phyloP scores from a whole-genome alignment of 2,113 vertebrate genomes.

The Myotis brandtii region DNA sequence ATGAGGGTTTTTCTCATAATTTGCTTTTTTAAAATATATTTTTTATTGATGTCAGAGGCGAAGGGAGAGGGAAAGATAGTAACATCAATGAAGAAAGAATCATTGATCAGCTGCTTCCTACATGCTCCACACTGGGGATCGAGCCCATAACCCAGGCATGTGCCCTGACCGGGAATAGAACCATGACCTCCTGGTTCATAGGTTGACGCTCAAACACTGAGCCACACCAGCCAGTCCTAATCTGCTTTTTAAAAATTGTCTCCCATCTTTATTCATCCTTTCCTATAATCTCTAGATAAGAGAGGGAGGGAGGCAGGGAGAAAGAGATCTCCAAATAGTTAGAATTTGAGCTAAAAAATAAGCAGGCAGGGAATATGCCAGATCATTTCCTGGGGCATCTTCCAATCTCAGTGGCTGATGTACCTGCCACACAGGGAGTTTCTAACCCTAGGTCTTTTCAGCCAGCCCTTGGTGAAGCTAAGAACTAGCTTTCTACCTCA shows the following conservation, averaged over 20 bases:
- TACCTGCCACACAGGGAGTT: not conserved
- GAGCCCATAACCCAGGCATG: too few species aligned
- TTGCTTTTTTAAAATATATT: not conserved
- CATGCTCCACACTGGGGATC: too few species aligned
- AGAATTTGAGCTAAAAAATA: slow-evolving; percentile 13
- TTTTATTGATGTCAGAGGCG: too few species aligned
- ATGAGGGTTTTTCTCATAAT: slow-evolving; percentile 24
- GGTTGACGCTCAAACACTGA: too few species aligned
- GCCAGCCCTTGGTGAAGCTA: not conserved
- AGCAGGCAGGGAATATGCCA: not conserved
- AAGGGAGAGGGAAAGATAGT: too few species aligned
- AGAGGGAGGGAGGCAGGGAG: not conserved
- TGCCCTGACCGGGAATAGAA: too few species aligned
- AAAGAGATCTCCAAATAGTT: not conserved
- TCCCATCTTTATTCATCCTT: not conserved
- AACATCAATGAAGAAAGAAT: too few species aligned
- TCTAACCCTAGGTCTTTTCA: not conserved
- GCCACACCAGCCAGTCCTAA: too few species aligned
- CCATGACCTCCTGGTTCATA: too few species aligned
- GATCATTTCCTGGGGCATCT: not conserved
- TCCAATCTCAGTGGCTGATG: not conserved
- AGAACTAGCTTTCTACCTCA: slow-evolving; percentile 62
- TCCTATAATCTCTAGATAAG: not conserved
- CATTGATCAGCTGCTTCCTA: too few species aligned
- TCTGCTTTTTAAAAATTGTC: not conserved